Base-by-base conservation (phyloP, 1,140 invertebrate genomes). In the Drosophila arizonae region DNA sequence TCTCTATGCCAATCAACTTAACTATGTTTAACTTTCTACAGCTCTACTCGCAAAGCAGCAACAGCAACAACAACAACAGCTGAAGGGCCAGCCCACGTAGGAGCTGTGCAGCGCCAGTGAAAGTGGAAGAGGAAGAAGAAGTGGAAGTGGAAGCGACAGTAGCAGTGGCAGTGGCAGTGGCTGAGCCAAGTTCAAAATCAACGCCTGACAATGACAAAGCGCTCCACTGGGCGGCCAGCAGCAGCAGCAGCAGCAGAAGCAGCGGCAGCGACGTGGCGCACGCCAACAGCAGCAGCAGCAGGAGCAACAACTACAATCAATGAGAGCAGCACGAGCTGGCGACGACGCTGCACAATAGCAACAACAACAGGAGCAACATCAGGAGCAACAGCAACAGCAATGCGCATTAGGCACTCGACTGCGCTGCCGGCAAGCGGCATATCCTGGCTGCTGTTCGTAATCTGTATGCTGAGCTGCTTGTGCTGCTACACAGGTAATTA, bases 161-260 rank as follows among this genome's bases (percentile, higher is more conserved):
- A 54, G 39, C 26, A 56, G 39, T 15, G 56, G 15, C 9, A 52
- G 50, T 45, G 64, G 45, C 17, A 33, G 33, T 28, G 36, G 48
- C 36, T 33, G 52, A 46, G 69, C 72, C 82, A 87, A 87, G 79
- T 87, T 87, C 82, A 87, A 88, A 87, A 86, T 86, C 84, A 86
- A 69, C 82, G 84, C 82, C 79, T 87, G 84, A 88, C 79, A 87
- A 87, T 87, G 82, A 87, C 84, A 75, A 75, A 75, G 57, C 52
- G 72, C 72, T 63, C 28, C 45, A 52, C 28, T 64, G 51, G 60
- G 72, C 58, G 65, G 21, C 66, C 46, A 87, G 66, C 64, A 39
- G 36, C 36, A 39, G 11, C 36, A 11, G 11, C 36, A 65, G 57
- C 74, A 30, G 28, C 28, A 30, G 28, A 1, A 30, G 66, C 73